phyloP scores from a whole-genome alignment of 2,888 invertebrate genomes.

The Andrena haemorrhoa region DNA sequence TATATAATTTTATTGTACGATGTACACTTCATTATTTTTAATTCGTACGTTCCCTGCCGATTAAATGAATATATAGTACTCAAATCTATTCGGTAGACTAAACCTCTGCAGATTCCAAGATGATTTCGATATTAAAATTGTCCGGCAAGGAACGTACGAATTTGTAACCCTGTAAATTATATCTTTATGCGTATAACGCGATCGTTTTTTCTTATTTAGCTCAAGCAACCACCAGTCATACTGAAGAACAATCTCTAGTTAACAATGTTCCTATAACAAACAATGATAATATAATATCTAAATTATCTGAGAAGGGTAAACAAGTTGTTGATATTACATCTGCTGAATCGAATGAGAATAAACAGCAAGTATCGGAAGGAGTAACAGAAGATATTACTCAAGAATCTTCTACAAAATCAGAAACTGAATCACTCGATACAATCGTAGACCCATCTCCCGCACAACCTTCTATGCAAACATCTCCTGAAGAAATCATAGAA shows the following conservation, averaged over 20 bases:
- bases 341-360: conserved; percentile 21
- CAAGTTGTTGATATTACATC: conserved; percentile 20
- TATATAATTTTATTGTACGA: conserved; percentile 14
- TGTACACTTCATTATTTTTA: conserved; percentile 4
- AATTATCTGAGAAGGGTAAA: conserved; percentile 38
- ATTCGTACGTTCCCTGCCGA: conserved; percentile 2
- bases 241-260: conserved; percentile 61
- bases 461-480: conserved; percentile 3
- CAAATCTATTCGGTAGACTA: background rate
- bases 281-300: conserved; percentile 31
- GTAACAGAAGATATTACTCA: conserved; percentile 20
- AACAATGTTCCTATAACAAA: conserved; percentile 55
- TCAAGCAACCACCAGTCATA: conserved; percentile 49
- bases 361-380: conserved; percentile 20
- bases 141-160: conserved; percentile 10
- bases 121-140: conserved; percentile 5
- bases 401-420: conserved; percentile 14
- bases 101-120: background rate
- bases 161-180: conserved; percentile 4
- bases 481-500: background rate
- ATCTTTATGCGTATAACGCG: conserved; percentile 10
- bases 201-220: conserved; percentile 57
- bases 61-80: conserved; percentile 15
- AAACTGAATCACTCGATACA: conserved; percentile 16
- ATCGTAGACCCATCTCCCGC: conserved; percentile 3